phyloP scores from a whole-genome alignment of 2,797 vertebrate species.

The Spinus pinus region DNA sequence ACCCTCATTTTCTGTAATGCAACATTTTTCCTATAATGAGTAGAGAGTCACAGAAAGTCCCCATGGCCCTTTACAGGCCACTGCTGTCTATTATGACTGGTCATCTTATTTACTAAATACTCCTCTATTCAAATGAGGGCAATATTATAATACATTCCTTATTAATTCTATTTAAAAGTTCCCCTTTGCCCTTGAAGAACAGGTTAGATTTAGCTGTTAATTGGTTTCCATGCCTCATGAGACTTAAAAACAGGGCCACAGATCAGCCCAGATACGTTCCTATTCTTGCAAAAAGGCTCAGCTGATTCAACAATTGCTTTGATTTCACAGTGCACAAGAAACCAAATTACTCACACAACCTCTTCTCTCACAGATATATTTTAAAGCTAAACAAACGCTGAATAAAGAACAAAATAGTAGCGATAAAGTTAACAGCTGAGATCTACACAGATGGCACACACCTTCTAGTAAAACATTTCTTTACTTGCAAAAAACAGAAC shows the following conservation, averaged over 20 bases:
- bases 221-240: not conserved
- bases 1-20: not conserved
- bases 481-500: not conserved
- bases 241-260: not conserved
- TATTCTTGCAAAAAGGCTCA: not conserved
- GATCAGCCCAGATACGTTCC: not conserved
- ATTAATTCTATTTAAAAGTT: not conserved
- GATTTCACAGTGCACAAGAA: not conserved
- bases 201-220: slow-evolving; percentile 15
- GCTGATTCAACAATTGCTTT: not conserved
- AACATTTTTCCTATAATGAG: not conserved
- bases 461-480: not conserved
- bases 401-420: not conserved
- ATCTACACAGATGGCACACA: not conserved
- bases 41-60: not conserved
- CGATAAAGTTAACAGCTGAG: not conserved
- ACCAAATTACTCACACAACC: not conserved
- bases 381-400: not conserved
- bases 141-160: not conserved
- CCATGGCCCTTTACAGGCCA: not conserved
- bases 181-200: not conserved
- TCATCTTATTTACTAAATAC: not conserved
- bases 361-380: not conserved
- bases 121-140: not conserved
- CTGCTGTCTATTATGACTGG: not conserved